Base-by-base conservation (phyloP, 2,113 vertebrate genomes). In the Gymnocephalus cernua region DNA sequence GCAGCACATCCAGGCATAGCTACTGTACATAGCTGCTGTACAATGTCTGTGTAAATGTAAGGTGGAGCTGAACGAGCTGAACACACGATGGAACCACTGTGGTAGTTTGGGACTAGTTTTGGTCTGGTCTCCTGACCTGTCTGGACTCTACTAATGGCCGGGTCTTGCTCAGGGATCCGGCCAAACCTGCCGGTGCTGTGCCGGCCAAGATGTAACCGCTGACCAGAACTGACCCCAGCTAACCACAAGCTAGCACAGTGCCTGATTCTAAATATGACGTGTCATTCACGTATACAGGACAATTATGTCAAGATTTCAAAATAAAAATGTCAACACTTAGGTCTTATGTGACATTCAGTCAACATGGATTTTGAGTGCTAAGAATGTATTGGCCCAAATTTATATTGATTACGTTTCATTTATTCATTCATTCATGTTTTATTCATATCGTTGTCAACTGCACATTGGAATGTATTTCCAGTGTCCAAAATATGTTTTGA, bases 121-220 rank as follows among this genome's bases (percentile, higher is more conserved):
- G 53, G 29, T 70, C 51, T 11, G 71, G 32, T 21, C 51, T 66
- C 62, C 25, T 16, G 54, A 68, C 7, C 58, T 8, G 6, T 54
- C 21, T 61, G 54, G 59, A 57, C 58, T 50, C 27, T 23, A 8
- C 27, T 23, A 8, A 59, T 54, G 29, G 32, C 25, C 5, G 51
- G 57, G 6, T 86, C 81, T 64, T 89, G 62, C 4, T 83, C 47
- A 32, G 72, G 75, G 80, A n/a, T 79, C 59, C 5, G 50, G 38
- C 77, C 74, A 59, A 84, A 73, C 21, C 5, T 32, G 32, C 32
- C 32, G 32, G 32, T 32, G 32, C 32, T 32, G 32, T 32, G 32
- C 32, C 32, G 32, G 6, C 32, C 32, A 38, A 10, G 38, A 9
- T 10, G 38, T 38, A 32, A 38, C 38, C 38, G 38, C 27, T 35